phyloP scores from a whole-genome alignment of 2,888 invertebrate genomes.

The Drosophila paramelanica region DNA sequence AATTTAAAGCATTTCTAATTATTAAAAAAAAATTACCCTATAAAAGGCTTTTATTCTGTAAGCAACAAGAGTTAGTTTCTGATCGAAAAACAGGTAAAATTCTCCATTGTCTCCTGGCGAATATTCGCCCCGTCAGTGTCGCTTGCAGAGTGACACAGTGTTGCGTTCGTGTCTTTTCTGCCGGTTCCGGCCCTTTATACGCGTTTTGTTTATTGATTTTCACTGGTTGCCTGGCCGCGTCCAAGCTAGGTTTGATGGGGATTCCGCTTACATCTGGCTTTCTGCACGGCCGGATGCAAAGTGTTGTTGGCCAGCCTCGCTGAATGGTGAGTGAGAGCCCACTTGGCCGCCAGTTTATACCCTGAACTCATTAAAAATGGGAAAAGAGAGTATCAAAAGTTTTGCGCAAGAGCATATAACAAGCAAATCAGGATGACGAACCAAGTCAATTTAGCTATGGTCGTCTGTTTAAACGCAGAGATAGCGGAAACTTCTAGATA shows the following conservation, averaged over 20 bases:
- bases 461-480: too few relatives aligned
- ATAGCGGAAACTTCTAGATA: too few relatives aligned
- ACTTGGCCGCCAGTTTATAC: conserved; percentile 10
- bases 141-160: conserved; percentile 32
- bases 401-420: too few relatives aligned
- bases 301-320: conserved; percentile 28
- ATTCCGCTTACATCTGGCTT: conserved; percentile 38
- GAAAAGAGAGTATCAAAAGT: too few relatives aligned
- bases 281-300: conserved; percentile 35
- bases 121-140: conserved; percentile 33
- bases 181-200: conserved; percentile 53
- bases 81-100: too few relatives aligned
- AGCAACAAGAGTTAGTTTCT: too few relatives aligned
- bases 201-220: conserved; percentile 72
- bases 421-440: too few relatives aligned
- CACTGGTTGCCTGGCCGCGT: conserved; percentile 19
- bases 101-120: background rate
- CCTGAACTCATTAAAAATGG: too few relatives aligned
- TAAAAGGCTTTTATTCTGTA: too few relatives aligned
- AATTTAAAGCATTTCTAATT: too few relatives aligned
- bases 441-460: too few relatives aligned
- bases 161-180: conserved; percentile 11
- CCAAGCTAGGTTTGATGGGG: conserved; percentile 13
- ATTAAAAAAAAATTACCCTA: too few relatives aligned
- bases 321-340: conserved; percentile 1